Base-by-base conservation (phyloP, 2,888 invertebrate species). In the Isoperla grammatica region DNA sequence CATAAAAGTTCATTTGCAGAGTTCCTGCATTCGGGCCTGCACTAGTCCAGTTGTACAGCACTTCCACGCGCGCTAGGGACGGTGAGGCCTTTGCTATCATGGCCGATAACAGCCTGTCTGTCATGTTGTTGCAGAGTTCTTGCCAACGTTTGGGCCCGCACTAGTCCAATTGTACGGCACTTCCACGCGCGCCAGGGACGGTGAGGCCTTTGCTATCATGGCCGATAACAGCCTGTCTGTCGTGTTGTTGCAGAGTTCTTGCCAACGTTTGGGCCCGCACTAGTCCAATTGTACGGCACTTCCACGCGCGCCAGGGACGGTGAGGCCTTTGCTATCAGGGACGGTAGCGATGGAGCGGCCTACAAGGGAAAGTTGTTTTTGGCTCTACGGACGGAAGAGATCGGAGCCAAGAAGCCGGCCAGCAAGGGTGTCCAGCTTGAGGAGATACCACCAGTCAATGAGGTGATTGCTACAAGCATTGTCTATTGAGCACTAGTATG, bases 81-180 rank as follows among this genome's bases (percentile, higher is more conserved):
- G 71, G 79, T 0, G 70, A 29, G 29, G 29, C 29, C 29, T 8
- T 29, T 4, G 8, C 29, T 29, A 29, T 29, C n/a, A n/a, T n/a
- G n/a, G n/a, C n/a, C n/a, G n/a, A n/a, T n/a, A n/a, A 75, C 37
- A 29, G 29, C 8, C 29, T 29, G 29, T 29, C 29, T 29, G 5
- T 71, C 73, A 4, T 68, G 72, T 37, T 59, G 61, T 66, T 65
- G n/a, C 66, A 85, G 87, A 80, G 71, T 90, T 84, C 68, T 76
- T 88, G 22, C 93, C 93, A 0, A 86, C 87, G 0, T 87, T 89
- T 72, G 94, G 94, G 0, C 94, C 94, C 1, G 83, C 87, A 0
- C 86, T 85, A 69, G 71, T 94, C 1, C 86, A 91, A 69, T 81
- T 93, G 70, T 93, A 93, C 68, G 79, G 79, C 0, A 11, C 56